A percentile compares a stretch with the other conserved stretches of the same genome.
These are phyloP conservation scores for Himantopus leucocephalus DNA, from an alignment of 2,113 vertebrate genomes.

Conservation along the genomic window DNA sequence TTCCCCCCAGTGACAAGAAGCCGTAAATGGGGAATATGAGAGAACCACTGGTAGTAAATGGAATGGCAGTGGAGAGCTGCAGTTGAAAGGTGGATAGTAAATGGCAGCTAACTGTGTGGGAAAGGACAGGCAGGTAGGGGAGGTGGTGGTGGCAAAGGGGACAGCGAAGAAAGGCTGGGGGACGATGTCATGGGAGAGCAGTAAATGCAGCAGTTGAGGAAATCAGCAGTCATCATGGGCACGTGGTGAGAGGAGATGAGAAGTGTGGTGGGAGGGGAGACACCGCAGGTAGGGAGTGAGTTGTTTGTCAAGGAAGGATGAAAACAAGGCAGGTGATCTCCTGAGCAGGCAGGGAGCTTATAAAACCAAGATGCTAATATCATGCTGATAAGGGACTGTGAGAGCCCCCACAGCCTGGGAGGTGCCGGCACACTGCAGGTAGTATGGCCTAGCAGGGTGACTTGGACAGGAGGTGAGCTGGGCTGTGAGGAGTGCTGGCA, in stretches of 20 bases:
- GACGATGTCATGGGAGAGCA: neutral
- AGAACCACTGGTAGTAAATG: neutral
- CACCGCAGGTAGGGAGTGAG: neutral
- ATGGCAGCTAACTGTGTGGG: neutral
- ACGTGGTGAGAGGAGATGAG: neutral
- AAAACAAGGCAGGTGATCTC: neutral
- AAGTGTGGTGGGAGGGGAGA: neutral
- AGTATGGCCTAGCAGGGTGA: neutral
- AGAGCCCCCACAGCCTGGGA: neutral
- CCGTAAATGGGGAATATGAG: neutral
- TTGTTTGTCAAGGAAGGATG: neutral
- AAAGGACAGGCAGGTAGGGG: neutral
- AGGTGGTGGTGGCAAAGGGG: neutral
- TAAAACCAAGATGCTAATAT: neutral
- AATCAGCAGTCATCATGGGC: neutral
- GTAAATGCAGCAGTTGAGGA: neutral
- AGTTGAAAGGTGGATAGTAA: neutral
- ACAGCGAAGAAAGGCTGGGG: neutral
- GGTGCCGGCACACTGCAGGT: fast-evolving
- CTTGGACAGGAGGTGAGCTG: neutral
- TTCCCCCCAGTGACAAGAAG: neutral
- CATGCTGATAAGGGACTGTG: neutral
- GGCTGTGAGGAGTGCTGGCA: neutral
- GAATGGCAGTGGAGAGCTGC: neutral
- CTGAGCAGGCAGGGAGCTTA: neutral